Evolutionary conservation across 2,113 vertebrate genomes (phyloP), one percentile per base, ranked within the genome.

Genomic region (Alexandromys fortis): DNA sequence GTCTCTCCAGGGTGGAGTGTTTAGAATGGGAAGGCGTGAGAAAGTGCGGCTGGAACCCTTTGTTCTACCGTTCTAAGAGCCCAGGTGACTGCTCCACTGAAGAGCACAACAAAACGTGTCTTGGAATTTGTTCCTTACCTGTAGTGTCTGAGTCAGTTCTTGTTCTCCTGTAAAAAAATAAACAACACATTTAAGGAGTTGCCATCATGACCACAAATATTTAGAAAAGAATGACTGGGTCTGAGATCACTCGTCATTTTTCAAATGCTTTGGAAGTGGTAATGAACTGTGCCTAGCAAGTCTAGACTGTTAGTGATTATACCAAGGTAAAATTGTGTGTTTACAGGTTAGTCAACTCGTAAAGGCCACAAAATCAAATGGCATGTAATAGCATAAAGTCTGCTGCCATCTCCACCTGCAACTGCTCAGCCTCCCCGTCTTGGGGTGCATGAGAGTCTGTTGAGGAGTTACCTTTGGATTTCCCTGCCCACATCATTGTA

Each of bases 81-180:
- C 91, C 22, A 35, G 13, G 55, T 88, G 55, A 93, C 55, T 55
- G 22, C 58, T 70, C 90, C 73, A 90, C 70, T 65, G 91, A 61
- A 49, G 21, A 63, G 95, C 58, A 68, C 96, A 83, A 2, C 21
- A 12, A 58, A 63, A 95, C 82, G 61, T 16, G 3, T 6, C 75
- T 92, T 97, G 95, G 91, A 91, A 88, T 72, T 93, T 92, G 58
- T 92, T 89, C 94, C 96, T 72, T 98, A 98, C 97, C 97, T 98
- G 97, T 97, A 97, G 77, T 83, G 33, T 95, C 89, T 42, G 79
- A 75, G 78, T 85, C 95, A 87, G 92, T 97, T 26, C 68, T 95
- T 45, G 7, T 58, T 82, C 61, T 96, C 96, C 97, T 98, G 98
- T 78, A 86, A 98, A 97, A 97, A 97, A 97, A 97, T 42, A 98